Percentiles rank a stretch among this genome's conserved stretches.
phyloP scores from a whole-genome alignment of 1,140 invertebrate genomes.

The Solen grandis region DNA sequence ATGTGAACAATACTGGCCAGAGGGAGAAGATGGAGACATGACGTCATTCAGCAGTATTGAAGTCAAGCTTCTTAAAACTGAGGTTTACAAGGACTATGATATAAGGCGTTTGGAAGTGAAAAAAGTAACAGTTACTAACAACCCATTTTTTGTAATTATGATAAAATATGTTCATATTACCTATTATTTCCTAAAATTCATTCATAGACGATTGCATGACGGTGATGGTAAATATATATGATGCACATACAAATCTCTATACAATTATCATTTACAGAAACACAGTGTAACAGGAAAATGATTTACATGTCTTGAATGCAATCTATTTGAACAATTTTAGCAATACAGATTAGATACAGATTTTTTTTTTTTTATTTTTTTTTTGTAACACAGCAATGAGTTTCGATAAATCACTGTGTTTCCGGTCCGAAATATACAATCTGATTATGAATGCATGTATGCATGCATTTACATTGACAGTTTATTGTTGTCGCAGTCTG shows the following conservation, averaged over 20 bases:
- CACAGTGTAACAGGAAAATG: neutral
- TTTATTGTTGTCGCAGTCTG: constrained; percentile 50
- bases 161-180: neutral
- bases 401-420: neutral
- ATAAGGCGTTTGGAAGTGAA: neutral
- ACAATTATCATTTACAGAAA: neutral
- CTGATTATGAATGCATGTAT: too few species aligned
- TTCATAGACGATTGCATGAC: too few species aligned
- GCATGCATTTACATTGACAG: neutral
- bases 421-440: too few species aligned
- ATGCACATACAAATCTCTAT: too few species aligned
- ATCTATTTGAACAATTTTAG: too few species aligned
- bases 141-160: neutral
- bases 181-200: too few species aligned
- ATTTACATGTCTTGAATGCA: too few species aligned
- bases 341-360: neutral
- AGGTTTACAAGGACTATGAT: constrained; percentile 27
- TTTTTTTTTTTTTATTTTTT: neutral
- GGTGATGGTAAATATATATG: too few species aligned
- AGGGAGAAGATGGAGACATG: constrained; percentile 17
- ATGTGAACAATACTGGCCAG: constrained; percentile 87
- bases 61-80: constrained; percentile 10
- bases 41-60: constrained; percentile 32
- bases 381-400: neutral
- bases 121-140: neutral